A percentile compares a stretch with the other conserved stretches of the same genome.
Conservation (phyloP, 1,140 invertebrate species). For the Acromyrmex charruanus region DNA sequence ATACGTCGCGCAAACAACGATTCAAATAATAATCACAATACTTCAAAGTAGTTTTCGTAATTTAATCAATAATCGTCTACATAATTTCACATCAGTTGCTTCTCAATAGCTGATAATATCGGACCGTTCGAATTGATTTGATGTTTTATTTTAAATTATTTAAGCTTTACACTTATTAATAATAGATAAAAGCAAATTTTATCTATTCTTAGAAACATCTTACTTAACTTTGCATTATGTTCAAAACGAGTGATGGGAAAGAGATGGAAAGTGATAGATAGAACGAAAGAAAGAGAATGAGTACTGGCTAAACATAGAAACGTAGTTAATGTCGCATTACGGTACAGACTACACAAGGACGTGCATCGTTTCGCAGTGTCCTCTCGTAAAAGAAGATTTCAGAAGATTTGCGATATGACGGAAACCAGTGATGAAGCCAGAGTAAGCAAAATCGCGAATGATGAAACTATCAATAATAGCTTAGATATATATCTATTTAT, state of each 20-base stretch:
- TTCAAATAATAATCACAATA: slow-evolving; percentile 22
- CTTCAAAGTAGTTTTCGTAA: background rate
- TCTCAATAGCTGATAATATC: slow-evolving; percentile 17
- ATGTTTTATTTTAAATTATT: background rate
- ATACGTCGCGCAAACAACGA: background rate
- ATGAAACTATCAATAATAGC: slow-evolving; percentile 30
- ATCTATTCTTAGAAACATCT: slow-evolving; percentile 5
- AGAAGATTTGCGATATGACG: slow-evolving; percentile 70
- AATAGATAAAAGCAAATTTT: background rate
- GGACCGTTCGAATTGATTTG: background rate
- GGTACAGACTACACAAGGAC: slow-evolving; percentile 69
- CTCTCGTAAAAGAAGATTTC: background rate
- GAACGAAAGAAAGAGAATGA: slow-evolving; percentile 61
- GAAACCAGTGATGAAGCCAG: slow-evolving; percentile 82
- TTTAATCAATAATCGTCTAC: slow-evolving; percentile 48
- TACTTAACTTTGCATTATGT: slow-evolving; percentile 4
- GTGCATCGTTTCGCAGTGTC: slow-evolving; percentile 40
- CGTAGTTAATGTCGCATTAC: slow-evolving; percentile 84
- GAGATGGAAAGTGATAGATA: slow-evolving; percentile 71
- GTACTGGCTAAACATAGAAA: slow-evolving; percentile 71
- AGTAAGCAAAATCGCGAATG: slow-evolving; percentile 76
- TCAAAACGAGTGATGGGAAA: slow-evolving; percentile 52
- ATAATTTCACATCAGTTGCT: slow-evolving; percentile 26
- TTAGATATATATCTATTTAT: slow-evolving; percentile 29
- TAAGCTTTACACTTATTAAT: background rate